phyloP scores from a whole-genome alignment of 2,888 invertebrate species.

The Liodrosophila aerea region DNA sequence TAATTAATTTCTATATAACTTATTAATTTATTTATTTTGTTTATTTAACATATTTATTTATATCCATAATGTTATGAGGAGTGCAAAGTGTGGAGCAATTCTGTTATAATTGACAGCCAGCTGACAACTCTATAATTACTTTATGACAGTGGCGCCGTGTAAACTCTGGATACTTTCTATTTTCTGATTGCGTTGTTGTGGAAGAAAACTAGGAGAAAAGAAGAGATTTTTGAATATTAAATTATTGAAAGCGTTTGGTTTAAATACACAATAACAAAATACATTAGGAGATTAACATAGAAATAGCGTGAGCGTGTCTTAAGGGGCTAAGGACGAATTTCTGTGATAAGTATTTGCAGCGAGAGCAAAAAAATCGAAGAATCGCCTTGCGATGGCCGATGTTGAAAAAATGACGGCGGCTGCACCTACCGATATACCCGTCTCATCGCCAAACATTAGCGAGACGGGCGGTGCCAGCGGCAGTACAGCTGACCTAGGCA shows the following conservation, averaged over 20 bases:
- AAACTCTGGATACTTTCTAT: slow-evolving; percentile 78
- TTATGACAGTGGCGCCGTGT: too few relatives aligned
- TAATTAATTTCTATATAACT: too few relatives aligned
- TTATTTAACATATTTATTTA: too few relatives aligned
- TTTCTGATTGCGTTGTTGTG: slow-evolving; percentile 79
- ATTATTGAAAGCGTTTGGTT: slow-evolving; percentile 2
- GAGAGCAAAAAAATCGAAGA: slow-evolving; percentile 51
- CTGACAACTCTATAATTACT: too few relatives aligned
- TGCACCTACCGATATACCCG: slow-evolving; percentile 68
- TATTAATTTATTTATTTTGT: too few relatives aligned
- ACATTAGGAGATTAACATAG: slow-evolving; percentile 7
- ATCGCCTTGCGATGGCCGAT: slow-evolving; percentile 78
- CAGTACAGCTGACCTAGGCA: slow-evolving; percentile 68
- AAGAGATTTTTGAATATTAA: slow-evolving; percentile 21
- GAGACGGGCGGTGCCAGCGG: slow-evolving; percentile 45
- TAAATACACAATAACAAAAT: slow-evolving; percentile 6
- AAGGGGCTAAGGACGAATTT: slow-evolving; percentile 26
- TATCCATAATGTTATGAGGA: too few relatives aligned
- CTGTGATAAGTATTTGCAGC: slow-evolving; percentile 42
- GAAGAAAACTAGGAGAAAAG: slow-evolving; percentile 63
- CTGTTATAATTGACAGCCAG: too few relatives aligned
- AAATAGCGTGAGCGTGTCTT: slow-evolving; percentile 21
- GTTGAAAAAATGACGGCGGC: slow-evolving; percentile 77
- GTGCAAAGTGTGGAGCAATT: too few relatives aligned
- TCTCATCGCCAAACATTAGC: slow-evolving; percentile 54